Conservation (phyloP, 2,113 vertebrate genomes). For the Bettongia penicillata region DNA sequence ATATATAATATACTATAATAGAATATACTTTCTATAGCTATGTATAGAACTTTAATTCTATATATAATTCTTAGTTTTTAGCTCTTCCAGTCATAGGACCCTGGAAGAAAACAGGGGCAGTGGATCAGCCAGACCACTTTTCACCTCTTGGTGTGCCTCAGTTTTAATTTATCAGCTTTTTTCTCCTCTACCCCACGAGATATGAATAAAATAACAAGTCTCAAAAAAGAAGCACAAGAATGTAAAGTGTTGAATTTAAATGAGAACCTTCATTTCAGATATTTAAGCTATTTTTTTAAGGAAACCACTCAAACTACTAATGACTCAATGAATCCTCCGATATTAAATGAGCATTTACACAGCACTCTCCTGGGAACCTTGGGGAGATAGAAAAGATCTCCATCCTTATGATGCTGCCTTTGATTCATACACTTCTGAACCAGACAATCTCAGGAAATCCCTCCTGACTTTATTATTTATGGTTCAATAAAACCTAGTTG, state of each 20-base stretch:
- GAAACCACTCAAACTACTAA: conserved; percentile 64
- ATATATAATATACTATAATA: no score
- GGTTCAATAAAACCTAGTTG: conserved; percentile 51
- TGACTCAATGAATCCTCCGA: conserved; percentile 74
- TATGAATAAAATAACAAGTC: conserved; percentile 28
- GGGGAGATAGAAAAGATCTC: conserved; percentile 27
- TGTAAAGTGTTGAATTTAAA: conserved; percentile 32
- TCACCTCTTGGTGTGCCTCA: not conserved
- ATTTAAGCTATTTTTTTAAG: conserved; percentile 25
- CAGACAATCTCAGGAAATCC: conserved; percentile 45
- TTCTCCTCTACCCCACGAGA: not conserved
- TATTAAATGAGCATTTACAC: not conserved
- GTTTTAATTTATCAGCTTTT: not conserved
- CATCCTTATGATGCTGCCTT: conserved; percentile 41
- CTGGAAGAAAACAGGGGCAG: not conserved
- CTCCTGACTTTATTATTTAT: not conserved
- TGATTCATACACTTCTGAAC: conserved; percentile 57
- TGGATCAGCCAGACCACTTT: not conserved
- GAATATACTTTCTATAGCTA: no score
- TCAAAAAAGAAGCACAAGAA: conserved; percentile 48
- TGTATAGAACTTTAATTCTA: no score
- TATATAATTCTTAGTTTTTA: not conserved
- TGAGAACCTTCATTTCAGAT: conserved; percentile 48
- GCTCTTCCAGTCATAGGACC: not conserved
- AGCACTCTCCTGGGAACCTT: not conserved